phyloP scores from a whole-genome alignment of 2,888 invertebrate genomes.

The Diadegma fenestrale region DNA sequence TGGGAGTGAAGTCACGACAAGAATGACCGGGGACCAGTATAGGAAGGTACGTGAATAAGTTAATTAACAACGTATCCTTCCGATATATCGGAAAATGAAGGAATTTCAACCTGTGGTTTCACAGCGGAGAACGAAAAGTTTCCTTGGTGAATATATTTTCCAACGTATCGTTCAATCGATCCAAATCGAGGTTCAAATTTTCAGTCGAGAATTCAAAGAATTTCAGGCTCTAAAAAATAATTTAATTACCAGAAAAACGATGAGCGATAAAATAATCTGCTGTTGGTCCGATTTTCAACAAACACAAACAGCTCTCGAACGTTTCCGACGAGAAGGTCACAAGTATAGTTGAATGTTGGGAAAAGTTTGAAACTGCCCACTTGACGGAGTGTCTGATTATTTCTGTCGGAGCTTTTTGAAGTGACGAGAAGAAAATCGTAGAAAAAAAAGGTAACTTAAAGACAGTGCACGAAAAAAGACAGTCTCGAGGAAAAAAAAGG shows the following conservation, averaged over 20 bases:
- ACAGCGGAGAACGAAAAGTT: neutral
- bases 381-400: slow-evolving; percentile 31
- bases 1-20: slow-evolving; percentile 17
- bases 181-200: neutral
- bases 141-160: slow-evolving; percentile 52
- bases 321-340: neutral
- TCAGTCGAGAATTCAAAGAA: neutral
- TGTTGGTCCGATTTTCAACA: neutral
- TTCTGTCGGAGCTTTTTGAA: slow-evolving; percentile 49
- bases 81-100: slow-evolving; percentile 40
- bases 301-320: slow-evolving; percentile 16
- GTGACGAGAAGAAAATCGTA: slow-evolving; percentile 54
- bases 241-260: slow-evolving; percentile 12
- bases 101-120: slow-evolving; percentile 64
- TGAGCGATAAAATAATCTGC: neutral
- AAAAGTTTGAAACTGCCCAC: slow-evolving; percentile 43
- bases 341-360: slow-evolving; percentile 55
- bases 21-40: slow-evolving; percentile 67
- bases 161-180: neutral
- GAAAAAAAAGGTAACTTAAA: slow-evolving; percentile 34
- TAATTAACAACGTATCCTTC: slow-evolving; percentile 27
- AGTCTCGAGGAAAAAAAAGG: slow-evolving; percentile 29
- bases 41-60: slow-evolving; percentile 33
- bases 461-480: slow-evolving; percentile 53
- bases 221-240: neutral